phyloP scores from a whole-genome alignment of 2,888 invertebrate species.

The Bugulina stolonifera region DNA sequence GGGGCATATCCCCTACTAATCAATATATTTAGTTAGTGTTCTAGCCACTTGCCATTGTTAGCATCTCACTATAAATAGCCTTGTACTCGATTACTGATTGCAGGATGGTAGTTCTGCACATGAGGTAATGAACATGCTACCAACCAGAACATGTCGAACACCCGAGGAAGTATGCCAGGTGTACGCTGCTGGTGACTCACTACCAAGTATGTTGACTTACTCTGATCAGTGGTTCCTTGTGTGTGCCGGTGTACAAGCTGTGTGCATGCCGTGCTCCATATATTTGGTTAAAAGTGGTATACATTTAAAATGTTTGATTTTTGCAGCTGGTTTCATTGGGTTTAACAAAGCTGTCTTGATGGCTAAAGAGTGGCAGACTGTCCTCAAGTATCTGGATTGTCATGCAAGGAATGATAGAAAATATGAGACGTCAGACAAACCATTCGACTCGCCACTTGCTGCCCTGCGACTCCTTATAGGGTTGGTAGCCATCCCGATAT shows the following conservation, averaged over 20 bases:
- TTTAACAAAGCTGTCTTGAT: background rate
- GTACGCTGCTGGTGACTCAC: background rate
- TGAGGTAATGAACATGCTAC: conserved; percentile 12
- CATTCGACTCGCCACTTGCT: background rate
- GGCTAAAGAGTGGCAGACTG: background rate
- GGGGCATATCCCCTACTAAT: no score
- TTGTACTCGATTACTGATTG: no score
- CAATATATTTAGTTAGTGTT: no score
- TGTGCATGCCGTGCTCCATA: no score
- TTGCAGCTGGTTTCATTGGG: conserved; percentile 4
- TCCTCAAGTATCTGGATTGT: background rate
- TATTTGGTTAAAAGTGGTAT: no score
- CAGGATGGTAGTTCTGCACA: background rate
- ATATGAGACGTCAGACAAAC: background rate
- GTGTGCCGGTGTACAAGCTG: no score
- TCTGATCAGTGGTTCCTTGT: no score
- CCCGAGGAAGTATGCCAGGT: background rate
- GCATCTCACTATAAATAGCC: no score
- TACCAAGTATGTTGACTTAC: background rate
- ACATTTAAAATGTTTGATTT: no score
- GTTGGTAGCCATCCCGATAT: no score
- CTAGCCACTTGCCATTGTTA: no score
- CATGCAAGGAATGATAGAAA: background rate
- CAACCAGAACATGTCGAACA: conserved; percentile 3
- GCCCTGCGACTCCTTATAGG: conserved; percentile 5